Base-by-base conservation (phyloP, 2,888 invertebrate species). In the Tanaodytes sp. region DNA sequence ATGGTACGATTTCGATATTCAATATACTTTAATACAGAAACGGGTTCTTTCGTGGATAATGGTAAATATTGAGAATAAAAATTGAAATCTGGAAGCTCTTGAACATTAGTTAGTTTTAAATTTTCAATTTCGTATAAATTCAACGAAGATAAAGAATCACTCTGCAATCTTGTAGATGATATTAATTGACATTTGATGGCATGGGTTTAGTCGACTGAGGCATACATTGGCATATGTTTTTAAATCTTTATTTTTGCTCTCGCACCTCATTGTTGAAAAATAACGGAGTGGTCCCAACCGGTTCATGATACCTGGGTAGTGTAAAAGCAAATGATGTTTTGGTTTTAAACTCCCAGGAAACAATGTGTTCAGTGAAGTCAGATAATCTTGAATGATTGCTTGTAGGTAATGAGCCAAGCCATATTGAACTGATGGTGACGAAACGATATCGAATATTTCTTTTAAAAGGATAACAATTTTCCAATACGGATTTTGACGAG, bases 261-360 rank as follows among this genome's bases (percentile, higher is more conserved):
- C 74, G 16, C 57, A 73, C 39, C 72, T 49, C 49, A 75, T 68
- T 8, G 68, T 61, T 9, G 65, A 72, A 6, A 64, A n/a, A 37
- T 61, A 30, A 37, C 30, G 30, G 9, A 71, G 20, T 39, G 72
- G 73, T 12, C 74, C 73, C 27, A 65, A 58, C 11, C 46, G 40
- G 14, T 42, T 39, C 52, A 73, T 67, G 1, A 59, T 36, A 15
- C 14, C 37, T 1, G 63, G 45, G 48, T 75, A 75, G 46, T 75
- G 73, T 6, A 73, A 18, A 1, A 73, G 15, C 9, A 72, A 49
- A 54, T 76, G 76, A 48, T 73, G 73, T 48, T 75, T 73, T 1
- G 67, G 67, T 51, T 71, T 74, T n/a, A 76, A 52, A 27, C 40
- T 54, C 18, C 42, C 27, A 23, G 61, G 57, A 64, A 58, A 71